These are phyloP conservation scores for Kobus ellipsiprymnus DNA, from an alignment of 2,113 vertebrate species.

Conservation along the genomic window DNA sequence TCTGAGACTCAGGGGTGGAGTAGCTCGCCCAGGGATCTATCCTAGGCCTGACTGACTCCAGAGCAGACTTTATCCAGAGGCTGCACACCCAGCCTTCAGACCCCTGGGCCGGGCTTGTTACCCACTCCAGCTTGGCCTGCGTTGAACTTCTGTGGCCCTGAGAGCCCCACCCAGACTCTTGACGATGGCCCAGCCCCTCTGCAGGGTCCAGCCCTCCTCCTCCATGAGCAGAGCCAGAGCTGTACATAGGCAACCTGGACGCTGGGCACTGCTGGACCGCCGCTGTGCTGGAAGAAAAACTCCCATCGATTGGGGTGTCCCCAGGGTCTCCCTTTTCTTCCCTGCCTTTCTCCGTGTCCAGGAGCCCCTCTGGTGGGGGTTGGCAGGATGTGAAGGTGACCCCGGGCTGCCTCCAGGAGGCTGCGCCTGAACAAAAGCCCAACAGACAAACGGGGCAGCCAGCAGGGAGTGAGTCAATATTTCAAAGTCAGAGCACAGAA, in stretches of 20 bases:
- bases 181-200: neutral
- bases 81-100: accelerated
- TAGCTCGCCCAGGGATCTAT: accelerated
- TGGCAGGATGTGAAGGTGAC: conserved; percentile 64
- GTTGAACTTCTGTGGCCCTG: accelerated
- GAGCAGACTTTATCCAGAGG: neutral
- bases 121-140: accelerated
- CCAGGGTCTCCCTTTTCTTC: conserved; percentile 27
- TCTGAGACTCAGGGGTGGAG: neutral
- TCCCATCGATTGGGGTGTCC: neutral
- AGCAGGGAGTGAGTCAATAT: conserved; percentile 61
- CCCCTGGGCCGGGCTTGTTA: accelerated
- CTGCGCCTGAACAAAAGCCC: conserved; percentile 45
- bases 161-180: neutral
- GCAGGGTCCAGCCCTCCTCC: neutral
- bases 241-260: neutral
- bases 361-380: conserved; percentile 29
- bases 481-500: conserved; percentile 73
- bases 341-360: conserved; percentile 36
- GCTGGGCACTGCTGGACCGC: neutral
- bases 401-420: conserved; percentile 36
- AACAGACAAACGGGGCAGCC: neutral
- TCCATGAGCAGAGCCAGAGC: neutral
- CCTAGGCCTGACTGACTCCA: neutral
- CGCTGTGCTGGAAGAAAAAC: neutral